Percentiles rank a stretch among this genome's conserved stretches.
Evolutionary conservation across 2,888 invertebrate genomes (phyloP).

Genomic region (Zygogramma bicolorata): DNA sequence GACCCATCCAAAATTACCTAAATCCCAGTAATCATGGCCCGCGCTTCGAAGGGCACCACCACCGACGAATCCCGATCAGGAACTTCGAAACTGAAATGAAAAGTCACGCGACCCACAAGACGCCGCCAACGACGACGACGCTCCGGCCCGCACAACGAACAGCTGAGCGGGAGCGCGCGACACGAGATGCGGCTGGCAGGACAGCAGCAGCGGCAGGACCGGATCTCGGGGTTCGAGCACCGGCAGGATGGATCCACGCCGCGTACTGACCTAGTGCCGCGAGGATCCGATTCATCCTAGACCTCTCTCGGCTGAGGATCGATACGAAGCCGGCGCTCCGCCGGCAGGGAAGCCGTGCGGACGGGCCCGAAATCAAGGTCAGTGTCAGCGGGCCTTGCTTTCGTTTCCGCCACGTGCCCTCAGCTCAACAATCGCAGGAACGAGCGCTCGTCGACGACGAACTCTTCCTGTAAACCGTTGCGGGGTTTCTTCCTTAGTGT

Average conservation of each 20-base stretch:
- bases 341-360: background rate
- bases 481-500: background rate
- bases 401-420: background rate
- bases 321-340: constrained; percentile 34
- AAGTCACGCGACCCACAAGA: constrained; percentile 3
- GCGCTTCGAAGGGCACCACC: background rate
- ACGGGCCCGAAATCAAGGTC: constrained; percentile 27
- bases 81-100: background rate
- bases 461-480: background rate
- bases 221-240: background rate
- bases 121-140: no score
- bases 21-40: background rate
- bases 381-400: constrained; percentile 18
- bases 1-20: constrained; percentile 2
- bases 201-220: background rate
- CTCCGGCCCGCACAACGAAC: no score
- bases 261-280: constrained; percentile 34
- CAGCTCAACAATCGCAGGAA: background rate
- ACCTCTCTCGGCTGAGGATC: constrained; percentile 16
- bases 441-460: background rate
- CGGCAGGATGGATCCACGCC: constrained; percentile 27
- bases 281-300: constrained; percentile 29
- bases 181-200: background rate
- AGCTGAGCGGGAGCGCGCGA: constrained; percentile 5
- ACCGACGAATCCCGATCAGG: background rate